Evolutionary conservation across 2,113 vertebrate genomes (phyloP).

Genomic region (Poeciliopsis turrubarensis): DNA sequence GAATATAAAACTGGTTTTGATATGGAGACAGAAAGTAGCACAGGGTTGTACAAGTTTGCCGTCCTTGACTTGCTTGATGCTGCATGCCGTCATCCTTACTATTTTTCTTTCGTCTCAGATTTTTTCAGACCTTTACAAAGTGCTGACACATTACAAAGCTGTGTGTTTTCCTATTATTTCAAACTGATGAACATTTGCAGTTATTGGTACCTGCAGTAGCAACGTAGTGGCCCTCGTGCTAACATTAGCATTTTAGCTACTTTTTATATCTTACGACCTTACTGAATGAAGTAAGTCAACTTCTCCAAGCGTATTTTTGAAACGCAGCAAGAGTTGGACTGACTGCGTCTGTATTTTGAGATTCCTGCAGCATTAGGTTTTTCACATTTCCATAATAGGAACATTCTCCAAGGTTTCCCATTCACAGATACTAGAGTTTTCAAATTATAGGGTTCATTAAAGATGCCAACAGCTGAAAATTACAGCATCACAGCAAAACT

Average conservation of each 20-base stretch:
- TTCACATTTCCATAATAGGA: not conserved
- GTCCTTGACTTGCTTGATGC: no score
- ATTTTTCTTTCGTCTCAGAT: not conserved
- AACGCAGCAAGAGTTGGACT: no score
- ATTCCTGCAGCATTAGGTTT: no score
- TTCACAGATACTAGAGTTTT: not conserved
- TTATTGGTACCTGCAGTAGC: no score
- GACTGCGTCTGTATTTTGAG: no score
- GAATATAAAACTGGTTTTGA: not conserved
- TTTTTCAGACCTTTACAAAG: not conserved
- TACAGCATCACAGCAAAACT: slow-evolving; percentile 15
- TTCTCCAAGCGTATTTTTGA: no score
- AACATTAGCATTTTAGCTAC: no score
- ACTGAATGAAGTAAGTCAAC: no score
- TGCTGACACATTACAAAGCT: not conserved
- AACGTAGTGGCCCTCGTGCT: no score
- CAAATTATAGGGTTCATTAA: not conserved
- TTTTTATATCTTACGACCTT: no score
- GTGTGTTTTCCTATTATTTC: not conserved
- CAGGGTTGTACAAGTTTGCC: no score
- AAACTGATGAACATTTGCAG: not conserved
- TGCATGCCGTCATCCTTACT: no score
- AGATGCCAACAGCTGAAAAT: not conserved
- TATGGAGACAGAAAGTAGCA: not conserved
- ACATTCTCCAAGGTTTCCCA: not conserved